A percentile compares a stretch with the other conserved stretches of the same genome.
phyloP scores from a whole-genome alignment of 2,113 vertebrate species.

The Trochalopteron elliotii region DNA sequence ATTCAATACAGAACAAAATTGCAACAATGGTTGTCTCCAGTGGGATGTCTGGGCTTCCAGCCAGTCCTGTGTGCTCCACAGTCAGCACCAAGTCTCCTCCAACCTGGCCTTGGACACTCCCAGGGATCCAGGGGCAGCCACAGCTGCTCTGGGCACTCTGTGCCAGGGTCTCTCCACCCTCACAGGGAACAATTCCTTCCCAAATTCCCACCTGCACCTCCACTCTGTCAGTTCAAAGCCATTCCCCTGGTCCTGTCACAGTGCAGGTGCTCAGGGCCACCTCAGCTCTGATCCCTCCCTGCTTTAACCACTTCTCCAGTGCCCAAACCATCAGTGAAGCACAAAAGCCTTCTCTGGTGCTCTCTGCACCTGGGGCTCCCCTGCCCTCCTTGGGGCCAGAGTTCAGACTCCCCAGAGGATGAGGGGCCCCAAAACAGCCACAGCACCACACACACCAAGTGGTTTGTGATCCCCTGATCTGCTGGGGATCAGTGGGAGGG shows the following conservation, averaged over 20 bases:
- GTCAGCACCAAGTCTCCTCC: background rate
- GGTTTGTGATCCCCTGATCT: no score
- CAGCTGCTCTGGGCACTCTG: background rate
- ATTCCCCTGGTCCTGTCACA: background rate
- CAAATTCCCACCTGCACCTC: background rate
- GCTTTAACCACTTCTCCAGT: background rate
- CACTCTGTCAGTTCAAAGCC: background rate
- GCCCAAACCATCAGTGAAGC: background rate
- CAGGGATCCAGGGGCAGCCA: background rate
- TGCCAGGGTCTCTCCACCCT: background rate
- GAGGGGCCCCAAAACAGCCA: background rate
- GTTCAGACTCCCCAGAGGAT: background rate
- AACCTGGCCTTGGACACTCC: fast-evolving
- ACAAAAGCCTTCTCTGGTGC: background rate
- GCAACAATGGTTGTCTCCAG: background rate
- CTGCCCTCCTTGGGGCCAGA: no score
- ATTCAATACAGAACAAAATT: background rate
- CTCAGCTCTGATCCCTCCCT: background rate
- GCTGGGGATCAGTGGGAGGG: background rate
- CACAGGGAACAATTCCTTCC: fast-evolving
- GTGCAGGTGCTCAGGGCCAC: background rate
- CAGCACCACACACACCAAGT: background rate
- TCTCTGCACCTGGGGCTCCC: background rate
- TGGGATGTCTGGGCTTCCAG: background rate
- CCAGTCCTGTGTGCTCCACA: background rate